Evolutionary conservation across 2,797 vertebrate genomes (phyloP).

Genomic region (Glyptemys insculpta): DNA sequence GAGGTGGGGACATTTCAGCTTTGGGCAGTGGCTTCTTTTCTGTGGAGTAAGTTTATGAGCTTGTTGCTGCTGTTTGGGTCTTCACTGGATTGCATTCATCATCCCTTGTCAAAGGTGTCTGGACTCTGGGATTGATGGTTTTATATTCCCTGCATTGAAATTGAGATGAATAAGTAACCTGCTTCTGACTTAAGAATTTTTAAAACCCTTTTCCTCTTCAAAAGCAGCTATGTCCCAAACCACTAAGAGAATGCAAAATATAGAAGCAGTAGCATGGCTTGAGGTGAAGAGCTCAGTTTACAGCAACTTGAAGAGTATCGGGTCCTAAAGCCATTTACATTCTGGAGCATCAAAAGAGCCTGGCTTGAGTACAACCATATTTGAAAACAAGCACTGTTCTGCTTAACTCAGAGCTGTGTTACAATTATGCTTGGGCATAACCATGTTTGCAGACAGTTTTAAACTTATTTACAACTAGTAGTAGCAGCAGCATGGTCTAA

Average conservation of each 20-base stretch:
- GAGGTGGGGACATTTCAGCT: neutral
- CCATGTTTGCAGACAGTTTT: neutral
- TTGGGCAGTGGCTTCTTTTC: neutral
- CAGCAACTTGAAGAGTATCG: neutral
- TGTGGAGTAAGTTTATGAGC: neutral
- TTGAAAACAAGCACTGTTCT: neutral
- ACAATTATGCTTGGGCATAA: neutral
- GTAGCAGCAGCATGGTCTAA: neutral
- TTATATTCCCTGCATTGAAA: neutral
- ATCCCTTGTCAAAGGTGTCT: neutral
- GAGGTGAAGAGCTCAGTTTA: neutral
- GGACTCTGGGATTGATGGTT: neutral
- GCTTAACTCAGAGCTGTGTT: neutral
- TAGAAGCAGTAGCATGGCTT: neutral
- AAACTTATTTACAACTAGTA: neutral
- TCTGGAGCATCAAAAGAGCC: neutral
- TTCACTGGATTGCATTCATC: neutral
- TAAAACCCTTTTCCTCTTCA: neutral
- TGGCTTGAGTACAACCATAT: neutral
- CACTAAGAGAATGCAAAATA: neutral
- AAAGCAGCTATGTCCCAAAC: neutral
- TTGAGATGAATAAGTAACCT: neutral
- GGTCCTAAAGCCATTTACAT: neutral
- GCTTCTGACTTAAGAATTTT: neutral
- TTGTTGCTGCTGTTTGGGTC: neutral